Evolutionary conservation across 2,888 invertebrate species (phyloP), one percentile per base, ranked within the genome.

Genomic region (Pseudococcus viburni): DNA sequence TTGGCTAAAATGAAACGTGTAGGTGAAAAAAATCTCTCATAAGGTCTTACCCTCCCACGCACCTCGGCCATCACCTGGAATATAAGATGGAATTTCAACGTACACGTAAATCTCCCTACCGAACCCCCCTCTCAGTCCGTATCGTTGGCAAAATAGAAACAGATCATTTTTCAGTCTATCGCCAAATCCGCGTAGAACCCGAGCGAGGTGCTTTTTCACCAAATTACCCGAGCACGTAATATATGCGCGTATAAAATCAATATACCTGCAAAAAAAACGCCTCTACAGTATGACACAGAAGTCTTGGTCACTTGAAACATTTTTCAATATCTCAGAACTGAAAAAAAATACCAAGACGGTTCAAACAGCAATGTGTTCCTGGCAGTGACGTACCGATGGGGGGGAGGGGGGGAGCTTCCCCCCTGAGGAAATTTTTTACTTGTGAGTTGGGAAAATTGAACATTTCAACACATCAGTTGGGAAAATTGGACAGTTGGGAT

Each of bases 91-190:
- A 64, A 22, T 64, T 64, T 64, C 64, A 22, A 64, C 64, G 19
- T 64, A 12, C 8, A 22, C 22, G 22, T 64, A 64, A 64, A 64
- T 64, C 22, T 19, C 9, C 11, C 42, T 7, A 42, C 9, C 26
- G 26, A 33, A 33, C 26, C 3, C 42, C 6, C 8, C 5, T 5
- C 42, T 42, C 8, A 5, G 22, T 22, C 1, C 64, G 4, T n/a
- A n/a, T 55, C 48, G 15, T 51, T 51, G 1, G 17, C n/a, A 22
- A 64, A 64, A 64, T 64, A 64, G 64, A 19, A 64, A 64, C 64
- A 64, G 64, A 22, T 64, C 64, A 64, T 64, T 64, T 64, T 22
- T 22, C 64, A 64, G 64, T 22, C 64, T 64, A 19, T 64, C 64
- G 64, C 64, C 22, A 22, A 64, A 64, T 64, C 22, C 64, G 0